These are phyloP conservation scores for Micrasema minimum DNA, from an alignment of 1,140 invertebrate genomes.

Conservation along the genomic window DNA sequence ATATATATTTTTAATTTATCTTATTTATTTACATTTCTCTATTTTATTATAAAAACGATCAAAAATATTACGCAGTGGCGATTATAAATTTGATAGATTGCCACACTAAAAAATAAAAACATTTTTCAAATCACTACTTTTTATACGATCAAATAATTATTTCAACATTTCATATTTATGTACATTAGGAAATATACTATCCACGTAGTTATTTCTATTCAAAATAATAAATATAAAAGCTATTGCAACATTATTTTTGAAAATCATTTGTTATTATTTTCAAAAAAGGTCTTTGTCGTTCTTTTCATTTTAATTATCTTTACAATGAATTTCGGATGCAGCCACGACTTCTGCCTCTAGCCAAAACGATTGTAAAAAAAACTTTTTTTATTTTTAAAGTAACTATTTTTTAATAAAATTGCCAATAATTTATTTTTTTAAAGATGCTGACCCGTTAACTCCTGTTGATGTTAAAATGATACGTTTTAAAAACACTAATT, in stretches of 20 bases:
- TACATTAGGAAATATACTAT: slow-evolving; percentile 38
- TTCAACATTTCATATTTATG: slow-evolving; percentile 36
- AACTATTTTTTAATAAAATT: too few species aligned
- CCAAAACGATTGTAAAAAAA: too few species aligned
- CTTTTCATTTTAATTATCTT: too few species aligned
- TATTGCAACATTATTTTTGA: neutral
- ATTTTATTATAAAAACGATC: slow-evolving; percentile 29
- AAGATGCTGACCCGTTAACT: too few species aligned
- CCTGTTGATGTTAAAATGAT: too few species aligned
- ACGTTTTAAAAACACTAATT: slow-evolving; percentile 48
- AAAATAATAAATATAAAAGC: slow-evolving; percentile 1
- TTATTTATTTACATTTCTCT: slow-evolving; percentile 46
- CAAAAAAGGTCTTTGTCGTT: too few species aligned
- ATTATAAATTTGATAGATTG: slow-evolving; percentile 17
- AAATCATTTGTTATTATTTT: too few species aligned
- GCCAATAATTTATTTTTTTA: too few species aligned
- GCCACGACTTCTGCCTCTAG: too few species aligned
- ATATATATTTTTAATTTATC: slow-evolving; percentile 43
- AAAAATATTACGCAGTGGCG: slow-evolving; percentile 14
- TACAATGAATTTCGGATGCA: too few species aligned
- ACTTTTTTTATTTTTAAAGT: too few species aligned
- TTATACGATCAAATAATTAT: slow-evolving; percentile 32
- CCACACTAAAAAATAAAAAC: slow-evolving; percentile 39
- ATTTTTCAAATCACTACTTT: slow-evolving; percentile 30
- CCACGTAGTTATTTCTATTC: neutral